A percentile compares a stretch with the other conserved stretches of the same genome.
Conservation (phyloP, 1,140 invertebrate genomes). For the Ooceraea biroi region DNA sequence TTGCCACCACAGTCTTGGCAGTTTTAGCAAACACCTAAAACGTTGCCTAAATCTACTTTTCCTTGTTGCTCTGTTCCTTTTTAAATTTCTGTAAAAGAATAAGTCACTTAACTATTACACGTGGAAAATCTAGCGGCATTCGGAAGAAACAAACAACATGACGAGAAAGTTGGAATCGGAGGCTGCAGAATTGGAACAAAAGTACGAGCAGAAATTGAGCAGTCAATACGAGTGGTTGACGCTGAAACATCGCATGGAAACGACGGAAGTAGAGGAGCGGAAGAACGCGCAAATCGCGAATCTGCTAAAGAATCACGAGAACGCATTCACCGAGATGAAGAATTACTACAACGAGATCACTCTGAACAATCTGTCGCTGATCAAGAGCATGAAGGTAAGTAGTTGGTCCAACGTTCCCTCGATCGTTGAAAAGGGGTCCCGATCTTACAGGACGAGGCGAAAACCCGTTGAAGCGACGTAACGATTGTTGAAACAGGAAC, state of each 20-base stretch:
- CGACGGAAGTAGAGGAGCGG: constrained; percentile 95
- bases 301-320: constrained; percentile 93
- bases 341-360: constrained; percentile 98
- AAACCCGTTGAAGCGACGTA: constrained; percentile 21
- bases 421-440: too few species aligned
- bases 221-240: constrained; percentile 91
- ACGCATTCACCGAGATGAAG: constrained; percentile 95
- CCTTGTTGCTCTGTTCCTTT: too few species aligned
- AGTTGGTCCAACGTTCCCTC: too few species aligned
- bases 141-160: constrained; percentile 89
- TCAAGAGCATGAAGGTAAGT: constrained; percentile 91
- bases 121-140: constrained; percentile 70
- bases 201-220: constrained; percentile 93
- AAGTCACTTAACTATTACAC: background rate
- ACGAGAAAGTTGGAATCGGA: constrained; percentile 91
- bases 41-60: background rate
- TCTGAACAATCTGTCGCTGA: constrained; percentile 94
- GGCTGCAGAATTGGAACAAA: constrained; percentile 92
- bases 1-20: too few species aligned
- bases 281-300: constrained; percentile 95
- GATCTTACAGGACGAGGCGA: too few species aligned
- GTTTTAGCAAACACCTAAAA: background rate
- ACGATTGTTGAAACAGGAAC: constrained; percentile 87
- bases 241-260: constrained; percentile 91
- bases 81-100: constrained; percentile 16